These are phyloP conservation scores for Amphimallon solstitiale DNA, from an alignment of 2,888 invertebrate genomes.

Conservation along the genomic window DNA sequence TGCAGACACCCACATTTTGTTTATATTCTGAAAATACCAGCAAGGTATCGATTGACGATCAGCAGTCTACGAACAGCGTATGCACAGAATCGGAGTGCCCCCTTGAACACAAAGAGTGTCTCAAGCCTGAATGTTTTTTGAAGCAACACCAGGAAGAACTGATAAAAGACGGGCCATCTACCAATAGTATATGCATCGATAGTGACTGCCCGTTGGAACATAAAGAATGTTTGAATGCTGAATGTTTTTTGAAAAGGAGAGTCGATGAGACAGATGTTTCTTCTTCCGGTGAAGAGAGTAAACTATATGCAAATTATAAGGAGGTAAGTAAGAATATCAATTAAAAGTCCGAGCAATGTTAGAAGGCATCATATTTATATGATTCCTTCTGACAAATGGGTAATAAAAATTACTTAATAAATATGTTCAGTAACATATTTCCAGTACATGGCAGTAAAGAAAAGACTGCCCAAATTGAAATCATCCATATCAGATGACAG, in stretches of 20 bases:
- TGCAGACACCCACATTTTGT: conserved; percentile 11
- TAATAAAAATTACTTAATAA: too few species aligned
- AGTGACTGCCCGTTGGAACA: conserved; percentile 35
- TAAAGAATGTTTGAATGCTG: conserved; percentile 34
- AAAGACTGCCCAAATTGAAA: neutral
- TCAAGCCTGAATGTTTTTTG: conserved; percentile 34
- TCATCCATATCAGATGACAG: conserved; percentile 37
- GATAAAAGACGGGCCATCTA: conserved; percentile 29
- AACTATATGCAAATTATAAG: neutral
- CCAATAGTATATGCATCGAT: conserved; percentile 36
- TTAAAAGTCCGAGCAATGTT: too few species aligned
- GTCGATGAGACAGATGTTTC: neutral
- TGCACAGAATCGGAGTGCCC: conserved; percentile 35
- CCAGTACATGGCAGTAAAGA: neutral
- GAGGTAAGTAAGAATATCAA: neutral
- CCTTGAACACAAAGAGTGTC: conserved; percentile 37
- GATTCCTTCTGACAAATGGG: too few species aligned
- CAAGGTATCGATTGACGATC: conserved; percentile 11
- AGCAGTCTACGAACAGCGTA: conserved; percentile 32
- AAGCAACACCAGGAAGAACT: neutral
- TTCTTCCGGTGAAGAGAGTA: conserved; percentile 20
- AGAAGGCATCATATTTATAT: too few species aligned
- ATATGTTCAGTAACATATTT: neutral
- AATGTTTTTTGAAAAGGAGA: conserved; percentile 35
- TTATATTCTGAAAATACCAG: conserved; percentile 11